A percentile compares a stretch with the other conserved stretches of the same genome.
Evolutionary conservation across 2,797 vertebrate genomes (phyloP).

Genomic region (Chaenodraco wilsoni): DNA sequence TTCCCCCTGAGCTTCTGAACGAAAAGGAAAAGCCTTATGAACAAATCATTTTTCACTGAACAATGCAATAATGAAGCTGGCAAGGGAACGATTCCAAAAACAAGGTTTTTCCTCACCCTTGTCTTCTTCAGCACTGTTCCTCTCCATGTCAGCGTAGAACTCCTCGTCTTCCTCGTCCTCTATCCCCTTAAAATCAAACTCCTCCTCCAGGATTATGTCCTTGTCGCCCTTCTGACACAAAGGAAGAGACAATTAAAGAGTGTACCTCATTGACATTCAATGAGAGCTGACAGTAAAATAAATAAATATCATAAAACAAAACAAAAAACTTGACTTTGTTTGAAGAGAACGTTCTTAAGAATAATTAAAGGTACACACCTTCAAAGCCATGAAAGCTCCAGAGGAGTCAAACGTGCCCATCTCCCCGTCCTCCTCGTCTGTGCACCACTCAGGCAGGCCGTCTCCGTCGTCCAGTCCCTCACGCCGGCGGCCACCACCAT

Average conservation of each 20-base stretch:
- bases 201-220: slow-evolving; percentile 89
- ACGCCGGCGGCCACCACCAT: slow-evolving; percentile 83
- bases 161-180: slow-evolving; percentile 88
- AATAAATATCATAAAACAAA: not conserved
- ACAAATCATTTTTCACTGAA: not conserved
- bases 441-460: slow-evolving; percentile 93
- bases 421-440: slow-evolving; percentile 92
- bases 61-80: not conserved
- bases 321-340: not conserved
- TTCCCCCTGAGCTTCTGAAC: not conserved
- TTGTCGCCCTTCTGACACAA: slow-evolving; percentile 87
- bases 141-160: slow-evolving; percentile 56
- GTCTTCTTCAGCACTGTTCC: slow-evolving; percentile 70
- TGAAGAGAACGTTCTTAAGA: not conserved
- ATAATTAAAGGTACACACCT: slow-evolving; percentile 50
- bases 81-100: not conserved
- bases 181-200: slow-evolving; percentile 90
- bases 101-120: slow-evolving; percentile 59
- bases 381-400: slow-evolving; percentile 91
- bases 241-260: not conserved
- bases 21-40: not conserved
- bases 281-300: not conserved
- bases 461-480: slow-evolving; percentile 91
- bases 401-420: slow-evolving; percentile 96
- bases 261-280: not conserved